Base-by-base conservation (phyloP, 1,140 invertebrate species). In the Drosophila mayri region DNA sequence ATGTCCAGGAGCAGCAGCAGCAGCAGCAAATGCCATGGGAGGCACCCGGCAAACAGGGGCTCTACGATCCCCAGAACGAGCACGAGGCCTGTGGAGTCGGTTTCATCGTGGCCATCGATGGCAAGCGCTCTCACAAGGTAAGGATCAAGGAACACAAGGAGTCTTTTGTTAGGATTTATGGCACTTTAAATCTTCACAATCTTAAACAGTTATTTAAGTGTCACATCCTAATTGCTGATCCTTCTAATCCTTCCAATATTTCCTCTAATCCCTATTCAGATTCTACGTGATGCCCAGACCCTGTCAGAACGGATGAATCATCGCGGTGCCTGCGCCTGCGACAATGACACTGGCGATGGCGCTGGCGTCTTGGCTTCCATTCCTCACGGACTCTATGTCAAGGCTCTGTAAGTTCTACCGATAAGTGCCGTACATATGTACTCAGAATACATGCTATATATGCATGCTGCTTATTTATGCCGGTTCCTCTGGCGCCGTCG, bases 331-430 rank as follows among this genome's bases (percentile, higher is more conserved):
- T 99, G 98, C 93, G 97, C 98, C 25, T 99, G 98, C 94, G 99
- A 99, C 94, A 99, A 99, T 93, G 98, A 99, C 93, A 99, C 98
- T 18, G 99, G 99, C 49, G 99, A 99, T 93, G 99, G 99, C 50
- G 99, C 99, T 79, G 99, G 99, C 62, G 97, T 99, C 28, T 94
- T 99, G 73, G 97, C 97, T 49, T 98, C 98, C 70, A 99, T 99
- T 92, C 99, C 99, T 22, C 98, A 99, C 93, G 95, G 96, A 76
- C 96, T 98, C 91, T 99, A 99, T 94, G 94, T 95, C 72, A 95
- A 96, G 76, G 95, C 97, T 93, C 94, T 99, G 81, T 93, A 95
- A 95, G 97, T 97, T 22, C 94, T 93, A 91, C 14, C 25, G 32
- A 63, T 38, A 25, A 12, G 18, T 25, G 22, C 10, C 18, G 40